Percentiles rank a stretch among this genome's conserved stretches.
Evolutionary conservation across 2,888 invertebrate species (phyloP).

Genomic region (Meganola albula): DNA sequence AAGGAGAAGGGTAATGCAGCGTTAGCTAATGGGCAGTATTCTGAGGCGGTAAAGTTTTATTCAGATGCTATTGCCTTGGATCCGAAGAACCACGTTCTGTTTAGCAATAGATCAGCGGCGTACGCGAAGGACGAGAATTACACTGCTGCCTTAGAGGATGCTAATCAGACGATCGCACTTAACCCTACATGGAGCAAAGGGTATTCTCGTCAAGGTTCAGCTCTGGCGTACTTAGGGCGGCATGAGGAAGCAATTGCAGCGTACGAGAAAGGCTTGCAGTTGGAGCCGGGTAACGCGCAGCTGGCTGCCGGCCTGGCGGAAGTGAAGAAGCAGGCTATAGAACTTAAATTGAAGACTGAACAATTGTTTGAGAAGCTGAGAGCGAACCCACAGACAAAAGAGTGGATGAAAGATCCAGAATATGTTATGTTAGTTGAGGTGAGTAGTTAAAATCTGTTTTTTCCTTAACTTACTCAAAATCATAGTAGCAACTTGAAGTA

Average conservation of each 20-base stretch:
- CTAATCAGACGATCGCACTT: conserved; percentile 86
- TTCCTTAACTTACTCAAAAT: too few relatives aligned
- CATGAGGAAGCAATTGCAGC: conserved; percentile 86
- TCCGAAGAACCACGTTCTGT: conserved; percentile 90
- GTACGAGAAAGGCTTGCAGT: conserved; percentile 82
- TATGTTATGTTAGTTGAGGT: conserved; percentile 80
- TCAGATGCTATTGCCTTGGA: conserved; percentile 89
- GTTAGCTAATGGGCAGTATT: conserved; percentile 84
- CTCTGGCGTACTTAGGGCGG: conserved; percentile 85
- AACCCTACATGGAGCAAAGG: conserved; percentile 93
- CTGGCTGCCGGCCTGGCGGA: conserved; percentile 82
- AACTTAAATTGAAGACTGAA: conserved; percentile 34
- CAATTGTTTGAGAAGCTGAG: conserved; percentile 78
- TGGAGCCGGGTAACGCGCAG: conserved; percentile 85
- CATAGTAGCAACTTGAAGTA: too few relatives aligned
- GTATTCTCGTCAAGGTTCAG: conserved; percentile 93
- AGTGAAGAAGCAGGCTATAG: conserved; percentile 60
- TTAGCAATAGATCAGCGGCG: conserved; percentile 94
- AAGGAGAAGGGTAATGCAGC: conserved; percentile 94
- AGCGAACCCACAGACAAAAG: conserved; percentile 82
- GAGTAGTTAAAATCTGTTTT: conserved; percentile 17
- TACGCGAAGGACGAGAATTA: conserved; percentile 89
- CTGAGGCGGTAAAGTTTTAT: conserved; percentile 88
- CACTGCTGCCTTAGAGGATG: conserved; percentile 87
- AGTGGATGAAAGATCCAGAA: conserved; percentile 85